Percentiles rank a stretch among this genome's conserved stretches.
These are phyloP conservation scores for Etheostoma nigrum DNA, from an alignment of 2,797 vertebrate genomes.

Conservation along the genomic window DNA sequence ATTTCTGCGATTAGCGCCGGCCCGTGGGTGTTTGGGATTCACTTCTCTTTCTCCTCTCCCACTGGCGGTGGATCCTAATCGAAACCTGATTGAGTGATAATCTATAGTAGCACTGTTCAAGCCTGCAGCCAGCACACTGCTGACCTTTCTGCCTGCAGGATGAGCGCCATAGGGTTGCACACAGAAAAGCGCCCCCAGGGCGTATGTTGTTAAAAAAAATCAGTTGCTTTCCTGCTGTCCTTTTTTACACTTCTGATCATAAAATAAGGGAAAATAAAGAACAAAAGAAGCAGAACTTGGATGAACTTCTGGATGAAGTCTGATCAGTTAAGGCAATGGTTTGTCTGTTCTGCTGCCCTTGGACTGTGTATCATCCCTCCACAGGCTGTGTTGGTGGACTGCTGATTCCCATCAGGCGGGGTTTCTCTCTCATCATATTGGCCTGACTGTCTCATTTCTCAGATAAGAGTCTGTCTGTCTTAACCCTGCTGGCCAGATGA, in stretches of 20 bases:
- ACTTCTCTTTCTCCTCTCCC: slow-evolving; percentile 47
- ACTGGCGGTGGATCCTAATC: slow-evolving; percentile 73
- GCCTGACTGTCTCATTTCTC: slow-evolving; percentile 66
- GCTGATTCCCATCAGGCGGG: slow-evolving; percentile 81
- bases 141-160: slow-evolving; percentile 70
- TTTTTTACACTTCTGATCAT: slow-evolving; percentile 37
- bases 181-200: slow-evolving; percentile 25
- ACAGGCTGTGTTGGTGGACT: slow-evolving; percentile 63
- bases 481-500: slow-evolving; percentile 79
- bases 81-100: slow-evolving; percentile 86
- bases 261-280: slow-evolving; percentile 29
- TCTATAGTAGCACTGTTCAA: slow-evolving; percentile 78
- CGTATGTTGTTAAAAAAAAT: slow-evolving; percentile 18
- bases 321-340: slow-evolving; percentile 62
- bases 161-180: slow-evolving; percentile 37
- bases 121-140: slow-evolving; percentile 61
- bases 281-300: slow-evolving; percentile 39
- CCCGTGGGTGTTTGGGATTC: slow-evolving; percentile 75
- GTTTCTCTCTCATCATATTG: slow-evolving; percentile 68
- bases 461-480: slow-evolving; percentile 78
- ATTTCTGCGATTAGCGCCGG: slow-evolving; percentile 77
- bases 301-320: slow-evolving; percentile 43
- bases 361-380: slow-evolving; percentile 67
- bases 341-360: slow-evolving; percentile 68
- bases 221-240: slow-evolving; percentile 22